Conservation (phyloP, 2,797 vertebrate species). For the Melanotaenia nigrans region DNA sequence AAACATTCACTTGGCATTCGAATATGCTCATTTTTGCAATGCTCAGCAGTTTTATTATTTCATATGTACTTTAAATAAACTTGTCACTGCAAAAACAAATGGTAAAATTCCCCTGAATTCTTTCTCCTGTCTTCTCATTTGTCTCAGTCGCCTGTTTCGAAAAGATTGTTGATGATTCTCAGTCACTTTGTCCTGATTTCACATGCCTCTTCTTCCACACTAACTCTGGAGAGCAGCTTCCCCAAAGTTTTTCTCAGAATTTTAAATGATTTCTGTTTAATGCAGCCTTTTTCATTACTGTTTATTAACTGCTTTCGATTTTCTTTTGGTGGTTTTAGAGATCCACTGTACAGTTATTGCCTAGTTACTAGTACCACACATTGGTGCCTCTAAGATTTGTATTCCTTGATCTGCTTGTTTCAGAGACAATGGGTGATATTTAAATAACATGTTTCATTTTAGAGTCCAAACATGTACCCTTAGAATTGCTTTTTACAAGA, state of each 20-base stretch:
- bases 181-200: slow-evolving; percentile 35
- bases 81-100: slow-evolving; percentile 29
- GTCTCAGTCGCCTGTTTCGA: slow-evolving; percentile 20
- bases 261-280: background rate
- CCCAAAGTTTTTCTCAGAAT: background rate
- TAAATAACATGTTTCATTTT: background rate
- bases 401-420: background rate
- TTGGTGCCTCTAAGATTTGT: background rate
- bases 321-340: background rate
- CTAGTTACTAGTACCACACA: background rate
- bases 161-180: slow-evolving; percentile 35
- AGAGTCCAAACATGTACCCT: too few relatives aligned
- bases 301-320: background rate
- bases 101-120: slow-evolving; percentile 1
- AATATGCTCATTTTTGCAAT: slow-evolving; percentile 13
- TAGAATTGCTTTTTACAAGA: background rate
- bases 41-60: slow-evolving; percentile 1
- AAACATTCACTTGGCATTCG: slow-evolving; percentile 13
- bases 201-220: slow-evolving; percentile 23
- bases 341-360: background rate
- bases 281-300: background rate
- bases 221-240: slow-evolving; percentile 8
- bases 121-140: background rate
- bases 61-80: slow-evolving; percentile 25
- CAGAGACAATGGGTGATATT: background rate